These are phyloP conservation scores for Aphaenogaster floridana DNA, from an alignment of 1,140 invertebrate genomes.

Conservation along the genomic window DNA sequence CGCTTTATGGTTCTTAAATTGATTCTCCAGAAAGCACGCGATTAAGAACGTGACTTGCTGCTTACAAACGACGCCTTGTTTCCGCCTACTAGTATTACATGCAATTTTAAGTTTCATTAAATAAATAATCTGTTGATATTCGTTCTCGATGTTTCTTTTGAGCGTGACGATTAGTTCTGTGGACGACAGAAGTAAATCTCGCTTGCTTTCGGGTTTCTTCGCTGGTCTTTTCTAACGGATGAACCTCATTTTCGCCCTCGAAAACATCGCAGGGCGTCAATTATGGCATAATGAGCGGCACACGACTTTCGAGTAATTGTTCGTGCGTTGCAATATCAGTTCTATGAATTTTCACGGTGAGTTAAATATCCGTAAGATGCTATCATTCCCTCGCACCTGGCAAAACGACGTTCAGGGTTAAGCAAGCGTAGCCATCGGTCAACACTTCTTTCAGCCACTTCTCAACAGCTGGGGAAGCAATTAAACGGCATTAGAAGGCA, in stretches of 20 bases:
- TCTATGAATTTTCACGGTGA: constrained; percentile 55
- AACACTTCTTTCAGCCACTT: constrained; percentile 63
- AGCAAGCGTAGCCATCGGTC: constrained; percentile 68
- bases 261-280: background rate
- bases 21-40: constrained; percentile 15
- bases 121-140: constrained; percentile 24
- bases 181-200: background rate
- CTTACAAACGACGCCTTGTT: constrained; percentile 26
- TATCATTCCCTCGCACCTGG: constrained; percentile 69
- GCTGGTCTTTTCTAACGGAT: background rate
- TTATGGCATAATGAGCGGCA: background rate
- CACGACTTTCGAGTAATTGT: constrained; percentile 20
- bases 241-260: background rate
- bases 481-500: constrained; percentile 70
- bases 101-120: constrained; percentile 28
- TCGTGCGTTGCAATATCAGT: constrained; percentile 33
- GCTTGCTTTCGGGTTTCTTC: background rate
- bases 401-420: constrained; percentile 74
- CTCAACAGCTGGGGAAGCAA: constrained; percentile 73
- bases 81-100: background rate
- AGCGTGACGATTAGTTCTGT: background rate
- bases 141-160: background rate
- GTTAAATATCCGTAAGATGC: constrained; percentile 55
- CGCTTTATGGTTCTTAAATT: background rate
- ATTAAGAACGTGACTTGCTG: constrained; percentile 41